Conservation (phyloP, 2,797 vertebrate genomes). For the Neopelma chrysocephalum region DNA sequence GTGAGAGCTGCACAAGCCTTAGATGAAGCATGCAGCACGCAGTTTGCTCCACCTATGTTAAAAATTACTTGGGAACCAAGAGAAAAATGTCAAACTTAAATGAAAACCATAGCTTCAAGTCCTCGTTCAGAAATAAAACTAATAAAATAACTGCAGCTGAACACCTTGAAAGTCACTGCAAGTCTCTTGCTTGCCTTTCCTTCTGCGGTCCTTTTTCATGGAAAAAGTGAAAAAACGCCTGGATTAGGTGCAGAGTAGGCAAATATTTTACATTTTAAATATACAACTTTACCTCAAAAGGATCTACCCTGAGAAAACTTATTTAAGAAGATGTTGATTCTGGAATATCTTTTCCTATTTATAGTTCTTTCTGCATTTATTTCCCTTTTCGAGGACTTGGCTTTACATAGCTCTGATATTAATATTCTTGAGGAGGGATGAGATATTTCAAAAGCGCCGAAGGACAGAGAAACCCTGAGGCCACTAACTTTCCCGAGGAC, state of each 20-base stretch:
- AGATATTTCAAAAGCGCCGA: neutral
- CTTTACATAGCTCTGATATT: constrained; percentile 20
- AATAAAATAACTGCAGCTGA: neutral
- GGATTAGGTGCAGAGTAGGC: neutral
- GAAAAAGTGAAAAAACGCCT: neutral
- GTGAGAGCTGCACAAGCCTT: neutral
- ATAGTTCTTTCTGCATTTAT: constrained; percentile 25
- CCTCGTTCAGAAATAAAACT: neutral
- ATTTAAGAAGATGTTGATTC: constrained; percentile 10
- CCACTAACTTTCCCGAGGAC: neutral
- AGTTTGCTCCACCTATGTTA: neutral
- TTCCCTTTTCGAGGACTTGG: neutral
- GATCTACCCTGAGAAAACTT: neutral
- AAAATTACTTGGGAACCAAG: neutral
- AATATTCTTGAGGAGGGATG: neutral
- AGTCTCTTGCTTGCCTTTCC: neutral
- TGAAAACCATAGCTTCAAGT: neutral
- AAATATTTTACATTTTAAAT: constrained; percentile 45
- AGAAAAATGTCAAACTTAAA: neutral
- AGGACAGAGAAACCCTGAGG: constrained; percentile 43
- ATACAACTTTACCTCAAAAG: neutral
- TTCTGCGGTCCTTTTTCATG: neutral
- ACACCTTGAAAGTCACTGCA: neutral
- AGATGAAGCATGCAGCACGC: neutral
- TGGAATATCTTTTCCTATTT: constrained; percentile 31